Conservation (phyloP, 92 coral and sea anemone genomes). For the Ricordea florida region DNA sequence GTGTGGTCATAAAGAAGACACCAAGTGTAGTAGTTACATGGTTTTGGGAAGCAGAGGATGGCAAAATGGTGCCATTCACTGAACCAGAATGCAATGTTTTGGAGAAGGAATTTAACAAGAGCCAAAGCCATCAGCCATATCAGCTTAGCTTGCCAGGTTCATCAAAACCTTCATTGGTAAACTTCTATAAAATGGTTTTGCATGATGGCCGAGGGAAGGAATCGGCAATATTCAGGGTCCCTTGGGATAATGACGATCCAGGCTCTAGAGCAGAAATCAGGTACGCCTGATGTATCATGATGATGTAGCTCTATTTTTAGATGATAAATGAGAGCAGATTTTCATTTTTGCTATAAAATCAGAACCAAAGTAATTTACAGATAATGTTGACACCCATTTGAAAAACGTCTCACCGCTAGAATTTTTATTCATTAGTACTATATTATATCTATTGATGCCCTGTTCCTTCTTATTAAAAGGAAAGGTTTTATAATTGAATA, state of each 20-base stretch:
- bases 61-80: conserved; percentile 37
- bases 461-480: too few relatives aligned
- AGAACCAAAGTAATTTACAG: too few relatives aligned
- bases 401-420: too few relatives aligned
- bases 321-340: too few relatives aligned
- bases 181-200: conserved; percentile 31
- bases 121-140: background rate
- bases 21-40: conserved; percentile 22
- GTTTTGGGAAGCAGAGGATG: conserved; percentile 53
- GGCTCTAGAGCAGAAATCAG: background rate
- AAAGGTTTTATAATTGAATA: too few relatives aligned
- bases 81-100: conserved; percentile 46
- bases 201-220: conserved; percentile 3
- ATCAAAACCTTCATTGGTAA: background rate
- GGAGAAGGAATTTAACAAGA: conserved; percentile 21
- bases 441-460: too few relatives aligned
- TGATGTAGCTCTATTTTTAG: too few relatives aligned
- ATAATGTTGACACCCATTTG: too few relatives aligned
- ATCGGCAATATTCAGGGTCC: background rate
- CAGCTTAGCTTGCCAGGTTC: conserved; percentile 30
- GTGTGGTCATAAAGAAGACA: background rate
- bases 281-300: too few relatives aligned
- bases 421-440: too few relatives aligned
- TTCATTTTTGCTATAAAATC: too few relatives aligned
- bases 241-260: background rate